Evolutionary conservation across 1,140 invertebrate genomes (phyloP).

Genomic region (Muscidifurax raptorellus): DNA sequence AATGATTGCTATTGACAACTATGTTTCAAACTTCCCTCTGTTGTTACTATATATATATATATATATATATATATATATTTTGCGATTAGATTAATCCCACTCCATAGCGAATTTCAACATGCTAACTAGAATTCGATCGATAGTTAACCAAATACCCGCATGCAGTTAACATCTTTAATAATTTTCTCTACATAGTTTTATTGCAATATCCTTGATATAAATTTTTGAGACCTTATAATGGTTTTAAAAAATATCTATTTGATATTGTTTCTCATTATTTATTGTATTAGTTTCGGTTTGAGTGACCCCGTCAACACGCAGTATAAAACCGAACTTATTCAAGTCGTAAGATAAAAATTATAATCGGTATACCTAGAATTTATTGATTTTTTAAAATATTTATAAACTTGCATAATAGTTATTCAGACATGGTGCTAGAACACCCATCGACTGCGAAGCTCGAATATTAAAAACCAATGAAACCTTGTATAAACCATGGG

Average conservation of each 20-base stretch:
- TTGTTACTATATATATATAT: background rate
- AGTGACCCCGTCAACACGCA: background rate
- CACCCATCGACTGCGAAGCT: conserved; percentile 73
- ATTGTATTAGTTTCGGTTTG: background rate
- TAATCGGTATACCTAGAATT: background rate
- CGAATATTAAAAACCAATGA: conserved; percentile 72
- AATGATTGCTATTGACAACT: background rate
- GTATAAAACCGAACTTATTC: conserved; percentile 13
- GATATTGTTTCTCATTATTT: background rate
- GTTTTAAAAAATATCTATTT: background rate
- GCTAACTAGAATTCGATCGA: background rate
- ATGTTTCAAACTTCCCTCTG: background rate
- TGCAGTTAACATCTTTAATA: background rate
- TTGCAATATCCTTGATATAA: too few species aligned
- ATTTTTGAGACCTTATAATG: too few species aligned
- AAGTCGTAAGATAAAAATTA: conserved; percentile 26
- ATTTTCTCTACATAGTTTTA: background rate
- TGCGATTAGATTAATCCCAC: background rate
- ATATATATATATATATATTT: background rate
- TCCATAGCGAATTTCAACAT: background rate
- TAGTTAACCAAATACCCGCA: background rate
- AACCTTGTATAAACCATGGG: conserved; percentile 69
- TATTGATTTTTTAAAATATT: background rate
- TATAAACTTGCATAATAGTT: conserved; percentile 64
- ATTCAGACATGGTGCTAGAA: conserved; percentile 77